Evolutionary conservation across 2,113 vertebrate species (phyloP).

Genomic region (Lophius piscatorius): DNA sequence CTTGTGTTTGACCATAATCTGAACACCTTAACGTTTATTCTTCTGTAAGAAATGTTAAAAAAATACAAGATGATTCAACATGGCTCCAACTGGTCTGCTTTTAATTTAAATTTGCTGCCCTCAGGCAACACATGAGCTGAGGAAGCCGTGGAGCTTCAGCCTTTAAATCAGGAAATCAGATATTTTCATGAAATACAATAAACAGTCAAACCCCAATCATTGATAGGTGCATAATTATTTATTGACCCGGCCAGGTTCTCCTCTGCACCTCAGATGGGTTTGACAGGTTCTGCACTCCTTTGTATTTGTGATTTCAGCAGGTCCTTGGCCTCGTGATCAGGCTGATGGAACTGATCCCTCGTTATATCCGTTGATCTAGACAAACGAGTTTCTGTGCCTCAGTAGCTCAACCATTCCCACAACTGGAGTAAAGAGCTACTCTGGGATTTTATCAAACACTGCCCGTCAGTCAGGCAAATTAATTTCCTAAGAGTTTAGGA

Average conservation of each 20-base stretch:
- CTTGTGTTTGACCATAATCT: constrained; percentile 47
- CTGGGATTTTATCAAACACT: constrained; percentile 34
- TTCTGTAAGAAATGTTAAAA: constrained; percentile 75
- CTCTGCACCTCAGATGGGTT: constrained; percentile 36
- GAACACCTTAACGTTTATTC: constrained; percentile 63
- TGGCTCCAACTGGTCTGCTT: constrained; percentile 86
- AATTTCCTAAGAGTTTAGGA: constrained; percentile 12
- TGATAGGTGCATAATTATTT: constrained; percentile 70
- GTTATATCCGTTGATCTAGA: constrained; percentile 86
- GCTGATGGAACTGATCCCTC: constrained; percentile 83
- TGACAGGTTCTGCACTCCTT: constrained; percentile 60
- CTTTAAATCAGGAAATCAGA: too few relatives aligned
- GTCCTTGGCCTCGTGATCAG: constrained; percentile 82
- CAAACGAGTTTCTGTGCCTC: constrained; percentile 87
- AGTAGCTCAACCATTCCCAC: constrained; percentile 73
- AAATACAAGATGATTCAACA: constrained; percentile 61
- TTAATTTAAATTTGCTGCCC: constrained; percentile 80
- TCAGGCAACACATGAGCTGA: constrained; percentile 78
- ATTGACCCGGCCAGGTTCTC: constrained; percentile 52
- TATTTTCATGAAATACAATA: constrained; percentile 84
- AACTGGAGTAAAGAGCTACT: constrained; percentile 79
- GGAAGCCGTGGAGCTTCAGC: constrained; percentile 76
- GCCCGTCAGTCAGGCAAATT: constrained; percentile 15
- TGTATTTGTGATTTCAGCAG: constrained; percentile 80
- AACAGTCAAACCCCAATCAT: constrained; percentile 64